These are phyloP conservation scores for Hemicentrotus pulcherrimus DNA, from an alignment of 35 echinoderm and acorn worm genomes.

Conservation along the genomic window DNA sequence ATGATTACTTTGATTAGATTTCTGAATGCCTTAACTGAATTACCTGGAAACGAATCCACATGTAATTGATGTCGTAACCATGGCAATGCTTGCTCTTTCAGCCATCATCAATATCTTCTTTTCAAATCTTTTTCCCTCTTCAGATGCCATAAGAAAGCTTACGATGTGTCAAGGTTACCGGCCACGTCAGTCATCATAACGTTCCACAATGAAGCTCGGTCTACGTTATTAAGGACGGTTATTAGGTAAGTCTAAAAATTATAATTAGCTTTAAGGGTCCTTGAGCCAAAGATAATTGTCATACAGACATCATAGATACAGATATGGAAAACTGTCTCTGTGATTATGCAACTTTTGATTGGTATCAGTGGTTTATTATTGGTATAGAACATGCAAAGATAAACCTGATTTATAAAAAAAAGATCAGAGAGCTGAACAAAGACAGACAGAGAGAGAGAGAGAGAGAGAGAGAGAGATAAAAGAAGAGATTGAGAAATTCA, in stretches of 20 bases:
- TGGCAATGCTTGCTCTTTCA: not conserved
- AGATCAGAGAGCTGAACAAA: no score
- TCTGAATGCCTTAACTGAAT: not conserved
- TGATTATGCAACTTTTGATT: no score
- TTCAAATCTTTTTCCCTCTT: constrained; percentile 24
- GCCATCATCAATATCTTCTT: not conserved
- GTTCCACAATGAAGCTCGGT: constrained; percentile 96
- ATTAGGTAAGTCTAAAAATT: constrained; percentile 61
- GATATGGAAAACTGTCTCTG: not conserved
- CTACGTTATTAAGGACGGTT: constrained; percentile 87
- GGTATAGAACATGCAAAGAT: no score
- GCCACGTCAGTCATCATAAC: constrained; percentile 92
- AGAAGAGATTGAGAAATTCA: no score
- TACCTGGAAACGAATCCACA: not conserved
- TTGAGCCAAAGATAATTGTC: not conserved
- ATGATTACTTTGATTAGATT: not conserved
- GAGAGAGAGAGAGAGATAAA: no score
- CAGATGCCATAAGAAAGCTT: constrained; percentile 79
- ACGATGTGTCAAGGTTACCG: constrained; percentile 73
- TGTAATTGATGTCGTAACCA: not conserved
- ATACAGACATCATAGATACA: not conserved
- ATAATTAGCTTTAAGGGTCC: not conserved
- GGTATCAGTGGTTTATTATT: no score
- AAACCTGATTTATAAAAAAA: no score
- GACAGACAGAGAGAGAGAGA: no score